Evolutionary conservation across 2,113 vertebrate genomes (phyloP), one percentile per base, ranked within the genome.

Genomic region (Psittacus erithacus): DNA sequence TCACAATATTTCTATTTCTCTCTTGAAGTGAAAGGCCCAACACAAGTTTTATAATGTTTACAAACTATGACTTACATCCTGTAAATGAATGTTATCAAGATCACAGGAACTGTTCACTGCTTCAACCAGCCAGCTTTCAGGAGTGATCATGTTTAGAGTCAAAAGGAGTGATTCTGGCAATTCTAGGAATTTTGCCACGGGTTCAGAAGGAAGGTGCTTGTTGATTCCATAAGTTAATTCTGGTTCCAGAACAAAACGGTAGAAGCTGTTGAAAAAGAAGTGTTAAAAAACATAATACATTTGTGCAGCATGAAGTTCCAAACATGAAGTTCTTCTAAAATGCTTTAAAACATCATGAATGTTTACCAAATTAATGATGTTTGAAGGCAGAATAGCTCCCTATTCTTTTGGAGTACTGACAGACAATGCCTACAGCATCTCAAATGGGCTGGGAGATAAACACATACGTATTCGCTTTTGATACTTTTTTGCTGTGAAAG

Each of bases 101-200:
- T 99, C 99, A 90, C 98, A 98, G 39, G 98, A 98, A 97, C 99
- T 99, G 92, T 97, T 97, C 7, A 99, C 98, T 22, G 97, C 98
- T 98, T 99, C 99, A 86, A 99, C 99, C 97, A 99, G 97, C 99
- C 99, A 99, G 97, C 98, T 98, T 96, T 99, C 99, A 22, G 99
- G 99, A 83, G 99, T 99, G 87, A 99, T 99, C 99, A 99, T 98
- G 87, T 99, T 99, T 46, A 99, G 98, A 27, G 99, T 99, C 76
- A 99, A 97, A 62, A 99, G 98, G 3, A 97, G 98, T 5, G 99
- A 98, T 93, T 99, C 99, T 55, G 99, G 99, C 93, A 99, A 97
- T 77, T 99, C 99, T n/a, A 97, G 47, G 91, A 99, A 99, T 88
- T 98, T 98, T 84, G 99, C 99, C 76, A 97, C 62, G 16, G 99